Base-by-base conservation (phyloP, 2,797 vertebrate species). In the Ctenopoma kingsleyae region DNA sequence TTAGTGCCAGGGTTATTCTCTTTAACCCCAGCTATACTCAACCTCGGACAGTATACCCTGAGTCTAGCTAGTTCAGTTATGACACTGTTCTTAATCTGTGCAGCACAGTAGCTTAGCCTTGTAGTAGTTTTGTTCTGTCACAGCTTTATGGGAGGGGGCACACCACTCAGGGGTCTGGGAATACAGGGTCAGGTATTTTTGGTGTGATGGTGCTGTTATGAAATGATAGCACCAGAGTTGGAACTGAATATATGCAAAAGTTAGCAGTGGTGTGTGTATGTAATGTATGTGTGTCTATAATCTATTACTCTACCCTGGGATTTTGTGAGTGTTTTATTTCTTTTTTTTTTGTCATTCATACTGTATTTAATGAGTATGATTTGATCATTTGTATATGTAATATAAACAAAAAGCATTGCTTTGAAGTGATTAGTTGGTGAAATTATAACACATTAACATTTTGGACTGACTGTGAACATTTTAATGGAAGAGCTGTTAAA, bases 11-110 rank as follows among this genome's bases (percentile, higher is more conserved):
- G 35, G 62, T 48, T 46, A 15, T 53, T 59, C 51, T 32, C 61
- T 84, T 40, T 89, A 81, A 82, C 82, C 80, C 68, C 63, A 58
- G 83, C 63, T 69, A 40, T 80, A 61, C 58, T 73, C 44, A 25
- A 70, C 44, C 51, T 62, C 13, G 22, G 49, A 27, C 64, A 4
- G 48, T 20, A 43, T 20, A 59, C 61, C 49, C 48, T 41, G 55
- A 73, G 30, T 76, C 55, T 5, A 5, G 40, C 36, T 55, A 59
- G 63, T 75, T 83, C n/a, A 65, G 65, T 64, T 11, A 13, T 67
- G 47, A 40, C 30, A 35, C 58, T 63, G 51, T 67, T 64, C 36
- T 59, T 90, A 81, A 87, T 88, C 86, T 38, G 0, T 81, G 77
- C 72, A 63, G 65, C 60, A 49, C 73, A 48, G 69, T 67, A 67